Conservation (phyloP, 2,888 invertebrate genomes). For the Sceliomorpha sp. region DNA sequence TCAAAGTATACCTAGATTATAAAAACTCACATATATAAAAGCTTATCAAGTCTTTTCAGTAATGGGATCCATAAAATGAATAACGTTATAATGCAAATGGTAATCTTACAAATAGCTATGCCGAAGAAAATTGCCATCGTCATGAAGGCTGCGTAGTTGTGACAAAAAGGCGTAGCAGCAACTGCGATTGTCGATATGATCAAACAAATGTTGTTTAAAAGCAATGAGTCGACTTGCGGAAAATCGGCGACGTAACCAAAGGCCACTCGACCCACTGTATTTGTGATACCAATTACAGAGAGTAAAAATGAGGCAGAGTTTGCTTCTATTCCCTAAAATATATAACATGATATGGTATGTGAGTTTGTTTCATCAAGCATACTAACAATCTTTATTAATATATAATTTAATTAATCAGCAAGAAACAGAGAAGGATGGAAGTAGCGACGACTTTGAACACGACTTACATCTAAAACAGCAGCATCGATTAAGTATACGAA, state of each 20-base stretch:
- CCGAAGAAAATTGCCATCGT: conserved; percentile 94
- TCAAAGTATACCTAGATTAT: too few species aligned
- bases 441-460: conserved; percentile 2
- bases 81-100: too few species aligned
- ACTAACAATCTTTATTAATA: conserved; percentile 1
- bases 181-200: conserved; percentile 93
- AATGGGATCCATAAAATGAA: too few species aligned
- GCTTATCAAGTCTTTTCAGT: too few species aligned
- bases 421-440: not conserved
- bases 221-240: conserved; percentile 93
- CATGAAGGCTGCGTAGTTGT: conserved; percentile 88
- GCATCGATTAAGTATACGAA: conserved; percentile 96
- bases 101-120: conserved; percentile 91
- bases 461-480: conserved; percentile 86
- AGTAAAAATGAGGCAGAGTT: conserved; percentile 88
- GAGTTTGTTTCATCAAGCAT: too few species aligned
- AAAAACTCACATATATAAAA: too few species aligned
- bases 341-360: conserved; percentile 5
- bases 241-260: conserved; percentile 96
- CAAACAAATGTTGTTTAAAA: conserved; percentile 96
- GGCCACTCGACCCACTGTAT: conserved; percentile 94
- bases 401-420: not conserved
- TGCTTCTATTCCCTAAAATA: conserved; percentile 86
- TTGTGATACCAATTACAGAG: conserved; percentile 95
- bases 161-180: conserved; percentile 91